Evolutionary conservation across 2,797 vertebrate genomes (phyloP).

Genomic region (Onychomys torridus): DNA sequence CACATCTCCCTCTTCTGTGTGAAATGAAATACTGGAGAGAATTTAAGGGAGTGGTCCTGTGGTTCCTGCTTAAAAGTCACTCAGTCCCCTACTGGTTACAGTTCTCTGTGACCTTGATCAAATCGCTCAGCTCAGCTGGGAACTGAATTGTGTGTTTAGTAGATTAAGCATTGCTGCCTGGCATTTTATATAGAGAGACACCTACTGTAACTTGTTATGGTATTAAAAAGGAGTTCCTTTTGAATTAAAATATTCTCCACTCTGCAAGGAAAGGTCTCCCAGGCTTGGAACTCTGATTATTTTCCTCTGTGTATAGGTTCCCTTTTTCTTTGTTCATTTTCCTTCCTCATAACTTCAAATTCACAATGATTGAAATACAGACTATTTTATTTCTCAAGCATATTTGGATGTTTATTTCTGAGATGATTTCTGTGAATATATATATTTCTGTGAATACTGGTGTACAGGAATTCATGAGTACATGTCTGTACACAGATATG

Average conservation of each 20-base stretch:
- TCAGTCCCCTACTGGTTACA: neutral
- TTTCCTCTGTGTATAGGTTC: neutral
- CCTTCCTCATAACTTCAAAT: neutral
- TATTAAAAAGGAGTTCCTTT: neutral
- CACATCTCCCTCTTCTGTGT: neutral
- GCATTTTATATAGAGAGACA: conserved; percentile 23
- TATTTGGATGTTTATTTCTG: neutral
- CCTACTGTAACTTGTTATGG: neutral
- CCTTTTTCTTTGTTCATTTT: neutral
- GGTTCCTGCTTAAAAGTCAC: neutral
- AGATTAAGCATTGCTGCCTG: neutral
- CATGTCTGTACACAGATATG: neutral
- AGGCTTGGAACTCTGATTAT: neutral
- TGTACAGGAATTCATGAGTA: neutral
- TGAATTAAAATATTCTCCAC: neutral
- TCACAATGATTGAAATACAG: neutral
- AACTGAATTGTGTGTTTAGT: conserved; percentile 34
- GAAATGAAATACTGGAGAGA: neutral
- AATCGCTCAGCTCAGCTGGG: neutral
- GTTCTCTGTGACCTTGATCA: conserved; percentile 2
- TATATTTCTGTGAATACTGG: neutral
- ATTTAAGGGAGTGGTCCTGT: conserved; percentile 12
- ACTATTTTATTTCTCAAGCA: neutral
- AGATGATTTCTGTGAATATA: neutral
- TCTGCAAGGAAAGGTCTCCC: neutral